Evolutionary conservation across 2,113 vertebrate genomes (phyloP).

Genomic region (Melanocharis versteri): DNA sequence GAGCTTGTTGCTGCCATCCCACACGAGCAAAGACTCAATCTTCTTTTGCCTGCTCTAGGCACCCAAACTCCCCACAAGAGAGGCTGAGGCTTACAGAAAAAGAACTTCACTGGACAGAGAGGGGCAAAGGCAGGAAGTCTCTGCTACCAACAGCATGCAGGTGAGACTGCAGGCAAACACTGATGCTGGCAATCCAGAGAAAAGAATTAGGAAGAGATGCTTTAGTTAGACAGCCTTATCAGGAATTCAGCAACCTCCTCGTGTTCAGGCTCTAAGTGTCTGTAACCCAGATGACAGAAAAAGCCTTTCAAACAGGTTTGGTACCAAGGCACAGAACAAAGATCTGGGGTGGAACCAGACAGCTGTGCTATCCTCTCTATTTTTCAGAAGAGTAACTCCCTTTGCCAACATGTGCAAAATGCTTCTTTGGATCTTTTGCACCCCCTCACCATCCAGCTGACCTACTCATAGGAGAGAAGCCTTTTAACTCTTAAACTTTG

Average conservation of each 20-base stretch:
- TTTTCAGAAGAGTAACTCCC: not conserved
- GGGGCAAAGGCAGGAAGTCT: not conserved
- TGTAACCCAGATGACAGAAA: not conserved
- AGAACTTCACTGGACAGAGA: not conserved
- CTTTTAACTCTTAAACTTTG: not conserved
- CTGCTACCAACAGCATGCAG: not conserved
- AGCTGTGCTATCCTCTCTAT: not conserved
- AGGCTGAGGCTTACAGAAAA: not conserved
- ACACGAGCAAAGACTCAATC: not conserved
- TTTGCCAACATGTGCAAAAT: not conserved
- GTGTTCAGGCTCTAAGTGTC: not conserved
- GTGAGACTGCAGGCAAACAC: not conserved
- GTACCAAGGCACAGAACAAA: not conserved
- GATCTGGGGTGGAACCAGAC: not conserved
- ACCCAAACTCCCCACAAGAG: not conserved
- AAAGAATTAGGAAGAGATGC: not conserved
- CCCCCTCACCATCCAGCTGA: not conserved
- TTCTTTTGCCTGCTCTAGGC: not conserved
- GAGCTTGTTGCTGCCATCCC: not conserved
- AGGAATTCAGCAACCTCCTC: not conserved
- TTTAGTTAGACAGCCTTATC: not conserved
- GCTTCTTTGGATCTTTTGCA: not conserved
- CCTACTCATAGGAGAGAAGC: not conserved
- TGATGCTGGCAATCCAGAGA: not conserved
- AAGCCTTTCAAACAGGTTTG: not conserved